phyloP scores from a whole-genome alignment of 2,113 vertebrate species.

The Ranitomeya variabilis region DNA sequence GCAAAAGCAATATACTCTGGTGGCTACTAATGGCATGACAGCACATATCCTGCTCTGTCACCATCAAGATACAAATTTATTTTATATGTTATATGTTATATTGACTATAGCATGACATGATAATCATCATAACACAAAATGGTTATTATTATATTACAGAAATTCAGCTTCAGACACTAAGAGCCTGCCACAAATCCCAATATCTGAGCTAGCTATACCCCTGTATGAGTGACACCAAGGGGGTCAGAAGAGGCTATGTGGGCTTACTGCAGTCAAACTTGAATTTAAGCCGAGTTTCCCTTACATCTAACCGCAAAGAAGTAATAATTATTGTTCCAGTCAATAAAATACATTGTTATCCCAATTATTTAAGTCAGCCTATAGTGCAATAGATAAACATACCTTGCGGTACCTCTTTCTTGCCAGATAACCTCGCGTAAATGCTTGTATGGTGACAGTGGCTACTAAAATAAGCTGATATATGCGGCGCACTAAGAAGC shows the following conservation, averaged over 20 bases:
- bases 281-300: background rate
- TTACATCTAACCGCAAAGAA: background rate
- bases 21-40: background rate
- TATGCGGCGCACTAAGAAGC: constrained; percentile 79
- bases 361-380: background rate
- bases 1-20: background rate
- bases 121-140: no score
- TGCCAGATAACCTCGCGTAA: constrained; percentile 84
- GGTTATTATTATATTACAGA: no score
- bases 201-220: background rate
- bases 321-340: background rate
- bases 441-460: constrained; percentile 87
- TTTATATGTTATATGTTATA: no score
- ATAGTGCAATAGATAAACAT: constrained; percentile 33
- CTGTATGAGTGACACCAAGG: background rate
- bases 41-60: no score
- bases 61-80: no score
- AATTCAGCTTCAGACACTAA: background rate
- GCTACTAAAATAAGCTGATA: constrained; percentile 82
- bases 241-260: no score
- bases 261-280: no score
- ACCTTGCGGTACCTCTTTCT: constrained; percentile 87
- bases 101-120: no score
- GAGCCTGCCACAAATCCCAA: background rate
- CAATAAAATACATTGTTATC: background rate